A percentile compares a stretch with the other conserved stretches of the same genome.
These are phyloP conservation scores for Celastrina argiolus DNA, from an alignment of 2,888 invertebrate genomes.

Conservation along the genomic window DNA sequence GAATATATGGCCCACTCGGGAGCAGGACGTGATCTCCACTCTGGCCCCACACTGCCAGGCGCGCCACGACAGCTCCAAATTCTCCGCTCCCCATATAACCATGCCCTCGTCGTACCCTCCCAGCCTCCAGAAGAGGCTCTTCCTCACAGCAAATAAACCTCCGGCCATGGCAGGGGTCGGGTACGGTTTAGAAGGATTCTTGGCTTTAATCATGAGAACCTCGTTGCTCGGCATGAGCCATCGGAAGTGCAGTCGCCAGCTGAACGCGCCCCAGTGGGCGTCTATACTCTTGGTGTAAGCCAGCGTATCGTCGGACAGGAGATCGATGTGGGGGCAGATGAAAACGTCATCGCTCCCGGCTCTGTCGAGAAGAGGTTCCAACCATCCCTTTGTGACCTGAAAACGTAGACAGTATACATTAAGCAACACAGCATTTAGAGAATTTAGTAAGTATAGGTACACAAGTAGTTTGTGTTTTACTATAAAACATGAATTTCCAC, in stretches of 20 bases:
- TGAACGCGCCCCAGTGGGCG: conserved; percentile 98
- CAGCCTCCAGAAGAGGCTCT: conserved; percentile 89
- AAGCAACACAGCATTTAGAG: neutral
- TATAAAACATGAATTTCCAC: too few relatives aligned
- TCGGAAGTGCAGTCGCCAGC: conserved; percentile 96
- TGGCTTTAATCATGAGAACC: conserved; percentile 79
- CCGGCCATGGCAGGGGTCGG: conserved; percentile 96
- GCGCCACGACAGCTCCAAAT: conserved; percentile 96
- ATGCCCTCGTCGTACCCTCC: conserved; percentile 86
- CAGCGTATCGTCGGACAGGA: conserved; percentile 96
- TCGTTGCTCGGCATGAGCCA: conserved; percentile 87
- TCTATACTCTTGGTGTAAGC: conserved; percentile 97
- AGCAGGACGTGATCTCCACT: conserved; percentile 94
- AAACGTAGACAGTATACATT: conserved; percentile 30
- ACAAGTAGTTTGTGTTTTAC: too few relatives aligned
- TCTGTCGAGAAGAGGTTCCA: conserved; percentile 75
- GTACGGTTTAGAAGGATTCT: conserved; percentile 82
- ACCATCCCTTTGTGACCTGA: conserved; percentile 80
- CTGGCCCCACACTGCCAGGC: conserved; percentile 97
- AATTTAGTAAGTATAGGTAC: too few relatives aligned
- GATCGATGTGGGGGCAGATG: conserved; percentile 70
- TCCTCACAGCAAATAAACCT: conserved; percentile 93
- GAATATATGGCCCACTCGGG: conserved; percentile 95
- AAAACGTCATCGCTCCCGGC: conserved; percentile 73
- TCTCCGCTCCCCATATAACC: conserved; percentile 99